Conservation (phyloP, 2,113 vertebrate genomes). For the Chamaea fasciata region DNA sequence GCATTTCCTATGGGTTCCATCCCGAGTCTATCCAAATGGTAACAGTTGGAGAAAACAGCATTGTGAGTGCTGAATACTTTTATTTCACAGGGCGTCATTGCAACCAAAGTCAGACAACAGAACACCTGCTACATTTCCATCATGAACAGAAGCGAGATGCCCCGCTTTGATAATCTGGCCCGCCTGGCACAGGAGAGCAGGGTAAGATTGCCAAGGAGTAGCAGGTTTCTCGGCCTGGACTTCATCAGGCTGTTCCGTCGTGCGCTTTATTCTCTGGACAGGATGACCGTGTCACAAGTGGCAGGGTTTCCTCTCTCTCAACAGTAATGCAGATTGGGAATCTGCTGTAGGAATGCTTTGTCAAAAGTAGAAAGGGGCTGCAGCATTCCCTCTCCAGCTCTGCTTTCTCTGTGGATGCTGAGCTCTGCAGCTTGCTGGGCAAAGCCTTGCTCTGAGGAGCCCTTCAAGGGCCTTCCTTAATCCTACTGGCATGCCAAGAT, state of each 20-base stretch:
- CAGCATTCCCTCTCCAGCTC: not conserved
- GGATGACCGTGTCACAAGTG: too few species aligned
- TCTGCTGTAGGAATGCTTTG: not conserved
- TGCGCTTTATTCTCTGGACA: too few species aligned
- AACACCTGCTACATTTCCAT: not conserved
- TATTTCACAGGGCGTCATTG: not conserved
- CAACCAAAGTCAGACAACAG: not conserved
- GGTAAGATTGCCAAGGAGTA: too few species aligned
- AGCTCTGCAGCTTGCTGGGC: not conserved
- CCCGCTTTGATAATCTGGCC: not conserved
- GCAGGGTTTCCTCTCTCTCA: not conserved
- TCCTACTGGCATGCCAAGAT: not conserved
- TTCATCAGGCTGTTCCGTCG: too few species aligned
- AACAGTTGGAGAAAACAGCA: too few species aligned
- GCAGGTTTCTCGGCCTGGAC: too few species aligned
- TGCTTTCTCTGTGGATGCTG: not conserved
- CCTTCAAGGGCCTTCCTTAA: too few species aligned
- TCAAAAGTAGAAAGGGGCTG: not conserved
- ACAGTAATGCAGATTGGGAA: not conserved
- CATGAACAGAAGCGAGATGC: not conserved
- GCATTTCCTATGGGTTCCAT: too few species aligned
- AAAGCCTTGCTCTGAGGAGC: not conserved
- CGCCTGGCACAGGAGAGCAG: not conserved
- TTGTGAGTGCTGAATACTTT: rapidly evolving
- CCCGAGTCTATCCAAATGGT: too few species aligned